These are phyloP conservation scores for Blera fallax DNA, from an alignment of 2,888 invertebrate species.

Conservation along the genomic window DNA sequence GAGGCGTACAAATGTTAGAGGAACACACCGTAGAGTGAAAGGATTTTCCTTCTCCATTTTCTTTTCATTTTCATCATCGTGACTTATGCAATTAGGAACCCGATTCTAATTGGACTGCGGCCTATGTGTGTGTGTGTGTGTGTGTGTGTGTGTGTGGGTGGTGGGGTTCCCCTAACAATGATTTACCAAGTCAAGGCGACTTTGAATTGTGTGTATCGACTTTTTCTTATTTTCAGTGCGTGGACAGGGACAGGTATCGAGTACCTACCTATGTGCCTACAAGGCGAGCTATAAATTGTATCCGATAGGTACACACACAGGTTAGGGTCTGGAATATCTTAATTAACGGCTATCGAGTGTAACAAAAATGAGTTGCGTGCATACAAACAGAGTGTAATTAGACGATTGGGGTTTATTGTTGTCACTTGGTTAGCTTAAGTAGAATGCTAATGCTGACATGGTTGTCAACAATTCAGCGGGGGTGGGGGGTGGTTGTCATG, in stretches of 20 bases:
- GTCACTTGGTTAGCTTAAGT: slow-evolving; percentile 23
- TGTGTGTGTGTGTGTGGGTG: not conserved
- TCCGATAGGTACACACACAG: not conserved
- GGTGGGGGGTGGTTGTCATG: not conserved
- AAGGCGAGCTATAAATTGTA: not conserved
- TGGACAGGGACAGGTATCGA: not conserved
- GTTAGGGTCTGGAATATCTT: not conserved
- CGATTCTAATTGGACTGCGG: slow-evolving; percentile 49
- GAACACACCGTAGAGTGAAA: not conserved
- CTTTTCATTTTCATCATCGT: slow-evolving; percentile 41
- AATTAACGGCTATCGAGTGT: slow-evolving; percentile 28
- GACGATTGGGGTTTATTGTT: slow-evolving; percentile 24
- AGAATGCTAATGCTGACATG: not conserved
- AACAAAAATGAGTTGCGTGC: slow-evolving; percentile 42
- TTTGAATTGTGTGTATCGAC: slow-evolving; percentile 29
- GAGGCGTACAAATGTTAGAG: not conserved
- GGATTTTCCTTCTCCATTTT: slow-evolving; percentile 2
- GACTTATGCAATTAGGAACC: slow-evolving; percentile 58
- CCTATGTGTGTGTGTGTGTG: not conserved
- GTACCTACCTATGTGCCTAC: too few relatives aligned
- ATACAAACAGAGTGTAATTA: slow-evolving; percentile 42
- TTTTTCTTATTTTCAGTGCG: slow-evolving; percentile 19
- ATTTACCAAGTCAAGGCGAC: slow-evolving; percentile 45
- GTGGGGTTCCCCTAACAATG: slow-evolving; percentile 28
- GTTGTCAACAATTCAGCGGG: not conserved